Evolutionary conservation across 2,888 invertebrate genomes (phyloP), one percentile per base, ranked within the genome.

Genomic region (Eutolmus rufibarbis): DNA sequence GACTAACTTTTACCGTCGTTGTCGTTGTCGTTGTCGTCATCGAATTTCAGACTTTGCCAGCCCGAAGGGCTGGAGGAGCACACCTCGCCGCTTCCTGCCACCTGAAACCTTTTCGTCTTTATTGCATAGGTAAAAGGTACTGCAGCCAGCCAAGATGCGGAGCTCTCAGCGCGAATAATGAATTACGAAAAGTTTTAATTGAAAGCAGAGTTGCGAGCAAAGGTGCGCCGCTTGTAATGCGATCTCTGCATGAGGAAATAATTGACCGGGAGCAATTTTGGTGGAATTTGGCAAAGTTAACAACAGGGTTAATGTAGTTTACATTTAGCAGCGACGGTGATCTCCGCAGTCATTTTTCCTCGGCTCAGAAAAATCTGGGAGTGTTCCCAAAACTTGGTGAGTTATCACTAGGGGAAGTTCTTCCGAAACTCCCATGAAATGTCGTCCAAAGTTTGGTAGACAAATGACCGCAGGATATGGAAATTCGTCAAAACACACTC

Each of bases 381-480:
- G 40, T 28, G 43, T 46, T 79, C 51, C 79, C 79, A 79, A 34
- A 34, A 79, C 46, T 51, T 79, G 40, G 14, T 79, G 31, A 79
- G 51, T 51, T 79, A 79, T 79, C 46, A 16, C 56, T 16, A 14
- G 51, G 51, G 14, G 23, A 57, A 66, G 37, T 82, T 82, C 66
- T 66, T 66, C 56, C 9, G n/a, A 57, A 82, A 37, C 19, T 56
- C 56, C 66, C 56, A 56, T 51, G 81, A 37, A 82, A 82, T 82
- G 82, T 82, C 66, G 57, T 40, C 40, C n/a, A 19, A 37, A 16
- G 14, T 34, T 82, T 57, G 37, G 37, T 82, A 56, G 82, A 82
- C 82, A 82, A 82, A 82, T 82, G 82, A 82, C 66, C 82, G 57
- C 82, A 57, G 82, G 82, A 82, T 82, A 66, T 66, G 82, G 57